Conservation (phyloP, 2,797 vertebrate genomes). For the Oryzias sinensis region DNA sequence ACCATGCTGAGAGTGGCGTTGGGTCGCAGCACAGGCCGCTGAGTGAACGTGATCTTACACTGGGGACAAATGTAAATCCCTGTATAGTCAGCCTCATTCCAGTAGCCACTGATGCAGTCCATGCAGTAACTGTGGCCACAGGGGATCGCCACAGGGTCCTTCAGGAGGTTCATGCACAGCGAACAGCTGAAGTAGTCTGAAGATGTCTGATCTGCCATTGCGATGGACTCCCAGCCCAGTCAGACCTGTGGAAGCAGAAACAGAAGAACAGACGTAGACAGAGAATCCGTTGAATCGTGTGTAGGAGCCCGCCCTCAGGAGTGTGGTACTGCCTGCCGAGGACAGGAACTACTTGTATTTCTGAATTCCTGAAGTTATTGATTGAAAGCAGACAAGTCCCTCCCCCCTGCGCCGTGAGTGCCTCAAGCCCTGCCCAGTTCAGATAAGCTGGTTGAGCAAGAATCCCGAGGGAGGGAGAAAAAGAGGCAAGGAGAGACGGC, state of each 20-base stretch:
- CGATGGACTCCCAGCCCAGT: conserved; percentile 39
- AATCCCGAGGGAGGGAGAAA: conserved; percentile 44
- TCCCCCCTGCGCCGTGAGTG: conserved; percentile 68
- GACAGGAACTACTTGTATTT: conserved; percentile 79
- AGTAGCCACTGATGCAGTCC: conserved; percentile 85
- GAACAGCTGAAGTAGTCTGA: conserved; percentile 84
- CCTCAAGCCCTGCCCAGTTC: conserved; percentile 72
- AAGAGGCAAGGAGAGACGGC: conserved; percentile 34
- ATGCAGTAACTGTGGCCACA: conserved; percentile 91
- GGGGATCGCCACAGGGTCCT: conserved; percentile 82
- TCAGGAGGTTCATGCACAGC: conserved; percentile 80
- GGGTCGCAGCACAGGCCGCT: conserved; percentile 82
- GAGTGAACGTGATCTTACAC: conserved; percentile 83
- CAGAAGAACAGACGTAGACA: conserved; percentile 46
- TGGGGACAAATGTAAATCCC: conserved; percentile 84
- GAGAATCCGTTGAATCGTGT: conserved; percentile 42
- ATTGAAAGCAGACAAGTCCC: conserved; percentile 81
- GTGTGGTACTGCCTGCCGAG: conserved; percentile 73
- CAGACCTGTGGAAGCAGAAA: conserved; percentile 53
- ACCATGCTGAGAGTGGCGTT: conserved; percentile 83
- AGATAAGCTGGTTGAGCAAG: conserved; percentile 81
- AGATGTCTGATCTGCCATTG: conserved; percentile 79
- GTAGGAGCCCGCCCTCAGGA: conserved; percentile 66
- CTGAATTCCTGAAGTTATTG: conserved; percentile 85
- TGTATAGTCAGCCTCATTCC: conserved; percentile 81